A percentile compares a stretch with the other conserved stretches of the same genome.
phyloP scores from a whole-genome alignment of 2,888 invertebrate species.

The Empis stercorea region DNA sequence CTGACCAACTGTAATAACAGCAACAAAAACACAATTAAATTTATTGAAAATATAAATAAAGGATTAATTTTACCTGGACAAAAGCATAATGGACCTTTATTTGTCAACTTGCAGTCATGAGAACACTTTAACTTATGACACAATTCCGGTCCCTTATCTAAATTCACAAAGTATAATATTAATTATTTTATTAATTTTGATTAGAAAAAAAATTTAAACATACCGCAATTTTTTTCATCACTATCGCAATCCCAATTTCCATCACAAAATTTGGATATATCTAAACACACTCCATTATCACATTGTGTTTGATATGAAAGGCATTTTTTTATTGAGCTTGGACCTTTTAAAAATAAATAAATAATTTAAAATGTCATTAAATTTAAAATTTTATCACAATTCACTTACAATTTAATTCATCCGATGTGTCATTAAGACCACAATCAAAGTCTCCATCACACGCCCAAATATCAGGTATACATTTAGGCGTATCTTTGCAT shows the following conservation, averaged over 20 bases:
- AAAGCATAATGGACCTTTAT: conserved; percentile 58
- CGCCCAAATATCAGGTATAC: conserved; percentile 61
- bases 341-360: conserved; percentile 32
- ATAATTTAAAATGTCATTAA: not conserved
- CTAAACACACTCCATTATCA: conserved; percentile 34
- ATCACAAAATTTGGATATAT: conserved; percentile 34
- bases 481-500: conserved; percentile 55
- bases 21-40: too few species aligned
- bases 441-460: conserved; percentile 70
- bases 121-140: conserved; percentile 46
- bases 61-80: conserved; percentile 39
- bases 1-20: conserved; percentile 39
- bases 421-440: conserved; percentile 62
- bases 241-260: conserved; percentile 33
- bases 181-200: not conserved
- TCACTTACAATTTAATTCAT: conserved; percentile 59
- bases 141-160: conserved; percentile 13
- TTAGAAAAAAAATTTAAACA: conserved; percentile 13
- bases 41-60: too few species aligned
- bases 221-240: conserved; percentile 34
- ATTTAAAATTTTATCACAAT: not conserved
- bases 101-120: conserved; percentile 57
- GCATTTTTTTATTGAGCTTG: conserved; percentile 47
- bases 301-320: conserved; percentile 56
- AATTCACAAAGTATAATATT: too few species aligned